Evolutionary conservation across 2,113 vertebrate genomes (phyloP), one percentile per base, ranked within the genome.

Genomic region (Gnathonemus echidnorhynchus): DNA sequence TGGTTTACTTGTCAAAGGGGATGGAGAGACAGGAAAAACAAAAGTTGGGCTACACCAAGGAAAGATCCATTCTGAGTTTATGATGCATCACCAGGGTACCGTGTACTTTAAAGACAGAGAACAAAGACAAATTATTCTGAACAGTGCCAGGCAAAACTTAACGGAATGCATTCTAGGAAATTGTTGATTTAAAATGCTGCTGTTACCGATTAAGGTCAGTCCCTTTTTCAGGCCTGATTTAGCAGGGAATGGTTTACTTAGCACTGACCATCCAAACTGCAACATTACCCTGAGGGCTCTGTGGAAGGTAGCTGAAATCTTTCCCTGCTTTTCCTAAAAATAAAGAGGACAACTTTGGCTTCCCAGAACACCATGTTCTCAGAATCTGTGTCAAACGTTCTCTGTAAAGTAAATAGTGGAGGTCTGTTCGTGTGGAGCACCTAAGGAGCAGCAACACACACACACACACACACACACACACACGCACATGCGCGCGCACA

Each of bases 351-450:
- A 15, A 7, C 42, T 89, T n/a, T 80, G 50, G 46, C 56, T 62
- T 90, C 89, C 91, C 45, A 88, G 91, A 84, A 91, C 91, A 90
- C 21, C 10, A 45, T 91, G 91, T 93, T 91, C 92, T 91, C 85
- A 74, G 74, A 89, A 84, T 50, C 86, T 91, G 83, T 90, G 90
- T 91, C 92, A 92, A 89, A 91, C 83, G 91, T 91, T 88, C 86
- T 80, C 56, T 46, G 87, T 87, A 91, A 90, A 89, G 88, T 91
- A 92, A 92, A 92, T 88, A 92, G 83, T 91, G 88, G 89, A 89
- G n/a, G 19, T 15, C 52, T 62, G 85, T 86, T 80, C 3, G 35
- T 19, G 74, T 80, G 74, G 31, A 19, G 2, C 74, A 80, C 74
- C 35, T 42, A 80, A 80, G 74, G 31, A 17, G 15, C 35, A 7